These are phyloP conservation scores for Minunthozetes semirufus DNA, from an alignment of 2,888 invertebrate species.

Conservation along the genomic window DNA sequence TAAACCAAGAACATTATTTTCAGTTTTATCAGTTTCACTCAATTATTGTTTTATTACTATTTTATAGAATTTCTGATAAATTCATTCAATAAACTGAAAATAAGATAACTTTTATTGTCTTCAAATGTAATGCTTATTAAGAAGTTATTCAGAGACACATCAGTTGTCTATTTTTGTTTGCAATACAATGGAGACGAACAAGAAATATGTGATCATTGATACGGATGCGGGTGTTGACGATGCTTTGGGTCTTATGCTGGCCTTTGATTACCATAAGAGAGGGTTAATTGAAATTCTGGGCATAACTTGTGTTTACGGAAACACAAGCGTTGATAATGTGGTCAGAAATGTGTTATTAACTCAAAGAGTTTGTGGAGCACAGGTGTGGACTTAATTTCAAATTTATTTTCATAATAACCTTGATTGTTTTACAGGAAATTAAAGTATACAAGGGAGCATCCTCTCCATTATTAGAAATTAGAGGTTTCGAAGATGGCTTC, in stretches of 20 bases:
- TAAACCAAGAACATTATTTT: no score
- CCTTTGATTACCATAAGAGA: constrained; percentile 41
- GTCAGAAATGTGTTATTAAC: constrained; percentile 58
- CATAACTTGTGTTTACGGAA: constrained; percentile 68
- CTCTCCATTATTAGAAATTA: constrained; percentile 45
- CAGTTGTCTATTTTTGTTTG: no score
- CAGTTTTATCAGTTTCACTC: no score
- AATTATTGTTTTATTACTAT: no score
- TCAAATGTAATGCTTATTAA: no score
- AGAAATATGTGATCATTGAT: constrained; percentile 45
- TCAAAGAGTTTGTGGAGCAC: constrained; percentile 34
- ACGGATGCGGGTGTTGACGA: constrained; percentile 49
- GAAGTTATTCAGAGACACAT: no score
- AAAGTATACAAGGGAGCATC: background rate
- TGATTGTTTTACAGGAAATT: background rate
- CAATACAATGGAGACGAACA: background rate
- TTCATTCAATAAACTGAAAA: no score
- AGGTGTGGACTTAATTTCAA: background rate
- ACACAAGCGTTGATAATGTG: constrained; percentile 63
- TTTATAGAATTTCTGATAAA: no score
- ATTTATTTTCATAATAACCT: background rate
- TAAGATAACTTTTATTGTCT: no score
- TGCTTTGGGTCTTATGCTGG: constrained; percentile 48
- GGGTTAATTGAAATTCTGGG: constrained; percentile 56
- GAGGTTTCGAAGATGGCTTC: constrained; percentile 44